Conservation (phyloP, 2,888 invertebrate genomes). For the Aleiodes testaceus region DNA sequence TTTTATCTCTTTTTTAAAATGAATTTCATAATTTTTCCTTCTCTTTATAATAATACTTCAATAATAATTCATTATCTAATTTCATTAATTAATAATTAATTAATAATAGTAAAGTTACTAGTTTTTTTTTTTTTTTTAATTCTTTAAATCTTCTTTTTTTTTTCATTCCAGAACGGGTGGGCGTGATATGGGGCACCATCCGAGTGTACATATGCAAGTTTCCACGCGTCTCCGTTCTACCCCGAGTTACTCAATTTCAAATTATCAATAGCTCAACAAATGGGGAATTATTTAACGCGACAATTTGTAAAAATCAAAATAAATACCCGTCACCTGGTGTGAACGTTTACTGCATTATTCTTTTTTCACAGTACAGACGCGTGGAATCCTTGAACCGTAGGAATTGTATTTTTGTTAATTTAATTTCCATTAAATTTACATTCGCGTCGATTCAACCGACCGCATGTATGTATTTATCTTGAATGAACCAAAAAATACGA, state of each 20-base stretch:
- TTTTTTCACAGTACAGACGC: slow-evolving; percentile 8
- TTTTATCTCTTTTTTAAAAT: slow-evolving; percentile 65
- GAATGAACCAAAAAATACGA: slow-evolving; percentile 22
- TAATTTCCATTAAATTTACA: slow-evolving; percentile 22
- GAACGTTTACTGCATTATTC: slow-evolving; percentile 8
- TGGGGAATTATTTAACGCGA: not conserved
- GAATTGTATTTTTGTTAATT: slow-evolving; percentile 41
- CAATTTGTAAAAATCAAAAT: not conserved
- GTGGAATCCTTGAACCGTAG: slow-evolving; percentile 23
- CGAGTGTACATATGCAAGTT: slow-evolving; percentile 58
- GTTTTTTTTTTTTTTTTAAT: slow-evolving; percentile 39
- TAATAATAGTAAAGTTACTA: slow-evolving; percentile 56
- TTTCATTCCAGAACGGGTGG: slow-evolving; percentile 55
- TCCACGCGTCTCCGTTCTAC: slow-evolving; percentile 62
- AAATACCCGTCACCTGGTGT: slow-evolving; percentile 37
- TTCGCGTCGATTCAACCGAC: slow-evolving; percentile 47
- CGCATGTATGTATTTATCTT: slow-evolving; percentile 37
- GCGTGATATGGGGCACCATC: slow-evolving; percentile 64
- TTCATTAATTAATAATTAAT: slow-evolving; percentile 56
- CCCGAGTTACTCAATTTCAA: slow-evolving; percentile 1
- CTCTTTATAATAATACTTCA: slow-evolving; percentile 69
- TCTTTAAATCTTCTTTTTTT: not conserved
- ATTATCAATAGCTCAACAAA: not conserved
- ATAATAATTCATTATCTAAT: slow-evolving; percentile 56
- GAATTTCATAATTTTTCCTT: slow-evolving; percentile 69